A percentile compares a stretch with the other conserved stretches of the same genome.
These are phyloP conservation scores for cat (Felis catus) DNA, from an alignment of 2,113 vertebrate genomes.

Conservation along the genomic window F.catus_Fca126_mat1.0 CM031414.1:74333001-74333500, in stretches of 20 bases:
- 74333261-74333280: neutral
- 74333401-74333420: neutral
- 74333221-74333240: neutral
- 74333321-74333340: neutral
- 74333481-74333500: neutral
- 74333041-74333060: neutral
- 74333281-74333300: neutral
- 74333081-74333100: constrained; percentile 30
- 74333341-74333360: neutral
- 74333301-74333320: neutral
- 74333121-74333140: constrained; percentile 23
- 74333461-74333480: constrained; percentile 5
- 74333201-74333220: neutral
- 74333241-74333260: neutral
- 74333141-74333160: constrained; percentile 15
- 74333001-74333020: neutral
- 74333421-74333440: neutral
- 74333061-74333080: neutral
- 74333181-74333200: constrained; percentile 5
- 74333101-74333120: neutral
- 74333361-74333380: constrained; percentile 66
- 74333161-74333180: constrained; percentile 14
- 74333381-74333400: constrained; percentile 17
- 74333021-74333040: neutral
- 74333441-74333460: constrained; percentile 18